These are phyloP conservation scores for Parotocinclus haroldoi DNA, from an alignment of 2,797 vertebrate genomes.

Conservation along the genomic window DNA sequence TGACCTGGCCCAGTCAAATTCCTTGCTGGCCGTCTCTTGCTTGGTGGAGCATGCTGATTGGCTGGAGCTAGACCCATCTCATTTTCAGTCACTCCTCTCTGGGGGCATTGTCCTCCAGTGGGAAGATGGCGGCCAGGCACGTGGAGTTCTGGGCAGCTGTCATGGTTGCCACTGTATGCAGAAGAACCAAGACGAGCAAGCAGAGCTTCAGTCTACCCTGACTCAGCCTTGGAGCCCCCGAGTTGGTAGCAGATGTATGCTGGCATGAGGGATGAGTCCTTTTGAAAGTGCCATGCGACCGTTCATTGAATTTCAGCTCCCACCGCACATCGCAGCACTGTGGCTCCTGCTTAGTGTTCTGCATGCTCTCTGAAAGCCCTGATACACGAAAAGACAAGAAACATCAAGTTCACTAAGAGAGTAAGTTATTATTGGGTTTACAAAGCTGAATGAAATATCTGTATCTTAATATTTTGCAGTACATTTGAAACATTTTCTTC, in stretches of 20 bases:
- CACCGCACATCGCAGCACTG: constrained; percentile 97
- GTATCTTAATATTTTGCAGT: no score
- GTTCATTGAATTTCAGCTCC: constrained; percentile 79
- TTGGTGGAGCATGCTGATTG: constrained; percentile 34
- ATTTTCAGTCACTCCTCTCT: constrained; percentile 65
- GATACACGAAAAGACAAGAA: constrained; percentile 41
- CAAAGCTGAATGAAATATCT: no score
- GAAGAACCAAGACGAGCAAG: constrained; percentile 90
- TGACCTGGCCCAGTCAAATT: constrained; percentile 5
- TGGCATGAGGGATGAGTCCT: constrained; percentile 85
- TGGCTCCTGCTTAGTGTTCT: constrained; percentile 82
- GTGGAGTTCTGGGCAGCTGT: constrained; percentile 89
- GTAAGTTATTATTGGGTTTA: no score
- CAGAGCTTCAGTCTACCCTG: constrained; percentile 93
- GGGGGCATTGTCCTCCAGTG: constrained; percentile 66
- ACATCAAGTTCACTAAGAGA: not conserved
- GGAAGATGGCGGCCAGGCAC: constrained; percentile 78
- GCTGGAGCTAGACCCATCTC: constrained; percentile 9
- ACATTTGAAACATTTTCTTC: no score
- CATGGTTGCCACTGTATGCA: constrained; percentile 94
- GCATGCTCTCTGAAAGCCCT: constrained; percentile 89
- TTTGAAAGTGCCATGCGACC: constrained; percentile 78
- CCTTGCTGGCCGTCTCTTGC: constrained; percentile 16
- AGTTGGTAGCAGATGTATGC: constrained; percentile 76
- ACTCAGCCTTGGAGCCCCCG: constrained; percentile 89